Percentiles rank a stretch among this genome's conserved stretches.
These are phyloP conservation scores for Geotria australis DNA, from an alignment of 2,797 vertebrate genomes.

Conservation along the genomic window DNA sequence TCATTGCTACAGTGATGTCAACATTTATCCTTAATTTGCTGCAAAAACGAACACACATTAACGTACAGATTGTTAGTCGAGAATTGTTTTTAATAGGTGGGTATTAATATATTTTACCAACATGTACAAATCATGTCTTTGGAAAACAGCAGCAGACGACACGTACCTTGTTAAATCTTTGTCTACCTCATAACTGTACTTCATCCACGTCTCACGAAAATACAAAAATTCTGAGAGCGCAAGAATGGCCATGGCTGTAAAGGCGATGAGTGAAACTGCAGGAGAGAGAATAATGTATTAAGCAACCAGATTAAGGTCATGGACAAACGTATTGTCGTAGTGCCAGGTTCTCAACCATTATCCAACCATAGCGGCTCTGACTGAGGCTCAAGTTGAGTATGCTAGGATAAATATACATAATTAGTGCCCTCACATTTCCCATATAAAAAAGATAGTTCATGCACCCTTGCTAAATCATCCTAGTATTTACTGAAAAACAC, in stretches of 20 bases:
- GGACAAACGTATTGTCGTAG: neutral
- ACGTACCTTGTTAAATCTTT: conserved; percentile 69
- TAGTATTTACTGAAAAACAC: too few relatives aligned
- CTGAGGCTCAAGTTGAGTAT: neutral
- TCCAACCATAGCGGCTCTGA: neutral
- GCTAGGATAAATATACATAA: too few relatives aligned
- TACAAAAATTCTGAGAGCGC: conserved; percentile 82
- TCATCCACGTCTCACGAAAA: conserved; percentile 87
- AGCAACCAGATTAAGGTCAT: neutral
- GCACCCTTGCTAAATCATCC: too few relatives aligned
- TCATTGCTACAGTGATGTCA: conserved; percentile 93
- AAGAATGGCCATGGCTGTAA: conserved; percentile 50
- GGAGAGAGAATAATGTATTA: neutral
- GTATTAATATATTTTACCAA: neutral
- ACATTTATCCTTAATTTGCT: conserved; percentile 90
- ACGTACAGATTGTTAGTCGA: neutral
- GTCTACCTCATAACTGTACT: conserved; percentile 91
- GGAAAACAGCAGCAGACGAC: neutral
- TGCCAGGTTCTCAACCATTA: neutral
- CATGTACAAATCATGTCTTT: neutral
- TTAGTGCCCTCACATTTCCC: too few relatives aligned
- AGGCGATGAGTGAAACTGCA: conserved; percentile 68
- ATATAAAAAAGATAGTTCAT: too few relatives aligned
- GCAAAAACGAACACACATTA: conserved; percentile 8
- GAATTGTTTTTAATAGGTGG: neutral